Percentiles rank a stretch among this genome's conserved stretches.
Conservation (phyloP, 2,888 invertebrate species). For the Neocrepidodera transversa region DNA sequence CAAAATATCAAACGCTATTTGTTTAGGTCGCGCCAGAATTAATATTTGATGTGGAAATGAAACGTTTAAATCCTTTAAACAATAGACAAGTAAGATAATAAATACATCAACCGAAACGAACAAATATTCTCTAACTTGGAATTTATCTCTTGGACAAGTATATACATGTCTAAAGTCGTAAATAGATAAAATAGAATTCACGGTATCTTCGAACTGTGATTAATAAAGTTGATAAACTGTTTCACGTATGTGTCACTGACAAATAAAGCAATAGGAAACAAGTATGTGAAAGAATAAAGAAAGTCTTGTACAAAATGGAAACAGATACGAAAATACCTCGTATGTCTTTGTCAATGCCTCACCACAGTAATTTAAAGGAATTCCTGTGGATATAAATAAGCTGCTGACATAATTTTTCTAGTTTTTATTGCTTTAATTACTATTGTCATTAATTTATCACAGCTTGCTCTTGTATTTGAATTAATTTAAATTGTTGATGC, state of each 20-base stretch:
- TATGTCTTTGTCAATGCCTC: conserved; percentile 18
- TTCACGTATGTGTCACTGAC: conserved; percentile 13
- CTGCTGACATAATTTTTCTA: conserved; percentile 20
- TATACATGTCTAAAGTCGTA: conserved; percentile 18
- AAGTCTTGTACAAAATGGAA: conserved; percentile 6
- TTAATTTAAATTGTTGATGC: conserved; percentile 8
- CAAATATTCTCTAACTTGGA: background rate
- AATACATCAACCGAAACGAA: conserved; percentile 3
- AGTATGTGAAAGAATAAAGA: conserved; percentile 7
- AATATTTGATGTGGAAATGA: too few species aligned
- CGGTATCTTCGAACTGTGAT: conserved; percentile 6
- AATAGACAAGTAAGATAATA: conserved; percentile 5
- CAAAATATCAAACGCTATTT: too few species aligned
- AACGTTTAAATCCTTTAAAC: background rate
- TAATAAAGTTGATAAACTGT: conserved; percentile 15
- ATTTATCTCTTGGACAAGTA: conserved; percentile 5
- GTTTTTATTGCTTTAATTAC: conserved; percentile 18
- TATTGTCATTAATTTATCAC: conserved; percentile 20
- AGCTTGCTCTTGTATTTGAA: conserved; percentile 8
- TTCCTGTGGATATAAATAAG: conserved; percentile 17
- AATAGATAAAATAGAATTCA: conserved; percentile 16
- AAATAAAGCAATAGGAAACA: conserved; percentile 15
- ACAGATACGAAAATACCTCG: conserved; percentile 4
- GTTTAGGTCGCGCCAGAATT: too few species aligned
- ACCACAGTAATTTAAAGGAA: conserved; percentile 6